Evolutionary conservation across 1,140 invertebrate genomes (phyloP), one percentile per base, ranked within the genome.

Genomic region (Drosophila virilis): DNA sequence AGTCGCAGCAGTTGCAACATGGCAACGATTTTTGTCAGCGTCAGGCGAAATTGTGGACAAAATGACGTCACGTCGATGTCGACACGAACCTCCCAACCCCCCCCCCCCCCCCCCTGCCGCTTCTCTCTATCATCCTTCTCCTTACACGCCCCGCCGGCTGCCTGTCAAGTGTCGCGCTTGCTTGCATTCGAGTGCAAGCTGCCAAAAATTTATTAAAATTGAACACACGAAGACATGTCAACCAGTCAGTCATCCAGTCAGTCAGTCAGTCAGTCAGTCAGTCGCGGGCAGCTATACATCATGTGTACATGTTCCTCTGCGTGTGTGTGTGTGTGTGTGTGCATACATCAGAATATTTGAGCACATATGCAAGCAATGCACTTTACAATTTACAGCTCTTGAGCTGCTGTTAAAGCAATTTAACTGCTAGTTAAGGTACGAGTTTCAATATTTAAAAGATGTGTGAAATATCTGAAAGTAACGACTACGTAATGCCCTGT

Each of bases 161-260:
- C 61, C 80, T 88, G 82, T 83, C 82, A 86, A 82, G 78, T 86
- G 83, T 88, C 79, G 83, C 83, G 67, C 83, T 78, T 74, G 79
- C 82, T 78, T 66, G 69, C 43, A 65, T 66, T 28, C 52, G 51
- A 71, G 57, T 78, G 75, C 79, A 86, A 88, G 79, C 58, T 70
- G 8, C 79, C 76, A 52, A 82, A 59, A 82, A 86, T 83, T 88
- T 88, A 86, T 86, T 86, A 83, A 88, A 88, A 82, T 74, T 71
- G 83, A 86, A 88, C 65, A 88, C 83, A 88, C 17, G 12, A 58
- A 67, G 69, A 60, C 54, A 48, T 28, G 58, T 58, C 73, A 78
- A 33, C 38, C 46, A 59, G 46, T 38, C 43, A 70, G 69, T 65
- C 67, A 77, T 43, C 45, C 55, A 64, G 55, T 74, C 79, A 6